Base-by-base conservation (phyloP, 2,113 vertebrate genomes). In the Ophthalmolycus amberensis region DNA sequence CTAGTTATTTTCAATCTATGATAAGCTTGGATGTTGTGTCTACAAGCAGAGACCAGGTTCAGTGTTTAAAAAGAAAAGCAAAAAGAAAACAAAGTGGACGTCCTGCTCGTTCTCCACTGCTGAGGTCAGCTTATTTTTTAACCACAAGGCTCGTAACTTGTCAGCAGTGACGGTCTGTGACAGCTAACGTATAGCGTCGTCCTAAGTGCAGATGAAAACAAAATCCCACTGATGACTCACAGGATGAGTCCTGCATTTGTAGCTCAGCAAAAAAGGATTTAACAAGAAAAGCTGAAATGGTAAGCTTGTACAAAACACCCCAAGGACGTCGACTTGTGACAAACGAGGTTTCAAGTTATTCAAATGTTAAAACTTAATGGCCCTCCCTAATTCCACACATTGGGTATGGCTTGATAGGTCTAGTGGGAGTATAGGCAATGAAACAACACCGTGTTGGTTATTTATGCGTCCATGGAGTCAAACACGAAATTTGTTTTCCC, bases 321-420 rank as follows among this genome's bases (percentile, higher is more conserved):
- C 3, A 5, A 60, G 3, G 29, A 15, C 25, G 38, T 59, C 64
- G 63, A 3, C 20, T 14, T 58, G 29, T 46, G 50, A 70, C 15
- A 65, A 56, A 74, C 42, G 62, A n/a, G 27, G 2, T 29, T 50
- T 71, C 37, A 54, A 32, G n/a, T 62, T 37, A 80, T 85, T 70
- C 63, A 48, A 60, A 9, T 82, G 7, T 16, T 60, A 32, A 75
- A 75, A 25, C 52, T 40, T 3, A 42, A 14, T 4, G 0, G 18
- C 20, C 80, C 75, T 89, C 75, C 82, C 80, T 63, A 73, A 82
- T 88, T 87, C 80, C 76, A 73, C 20, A 80, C 56, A 79, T 79
- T 80, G 83, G 25, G n/a, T n/a, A n/a, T n/a, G 50, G 18, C n/a
- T 15, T 20, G 54, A 50, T 50, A 50, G 15, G 3, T 77, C 37